Percentiles rank a stretch among this genome's conserved stretches.
Evolutionary conservation across 2,888 invertebrate species (phyloP).

Genomic region (Kuschelorhynchus macadamiae): DNA sequence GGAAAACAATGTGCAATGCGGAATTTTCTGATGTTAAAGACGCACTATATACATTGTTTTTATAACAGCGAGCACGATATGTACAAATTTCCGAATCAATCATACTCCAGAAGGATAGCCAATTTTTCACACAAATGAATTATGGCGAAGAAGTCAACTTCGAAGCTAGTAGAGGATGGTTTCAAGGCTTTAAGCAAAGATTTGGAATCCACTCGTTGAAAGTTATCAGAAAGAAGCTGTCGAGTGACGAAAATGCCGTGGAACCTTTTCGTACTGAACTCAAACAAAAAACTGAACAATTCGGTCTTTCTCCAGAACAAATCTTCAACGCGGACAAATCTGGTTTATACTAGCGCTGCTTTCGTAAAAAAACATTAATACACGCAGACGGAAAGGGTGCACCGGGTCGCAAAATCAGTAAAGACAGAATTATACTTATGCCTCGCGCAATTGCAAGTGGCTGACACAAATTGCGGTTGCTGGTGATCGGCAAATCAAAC

Average conservation of each 20-base stretch:
- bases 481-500: conserved; percentile 39
- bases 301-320: conserved; percentile 32
- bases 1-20: conserved; percentile 9
- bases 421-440: conserved; percentile 43
- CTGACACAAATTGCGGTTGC: conserved; percentile 37
- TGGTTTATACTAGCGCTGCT: conserved; percentile 35
- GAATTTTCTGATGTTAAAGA: conserved; percentile 23
- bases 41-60: conserved; percentile 10
- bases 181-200: conserved; percentile 47
- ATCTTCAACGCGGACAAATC: conserved; percentile 42
- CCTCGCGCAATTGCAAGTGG: conserved; percentile 36
- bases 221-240: conserved; percentile 49
- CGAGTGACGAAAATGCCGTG: conserved; percentile 42
- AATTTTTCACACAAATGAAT: conserved; percentile 26
- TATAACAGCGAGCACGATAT: background rate
- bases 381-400: conserved; percentile 33
- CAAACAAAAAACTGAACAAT: conserved; percentile 42
- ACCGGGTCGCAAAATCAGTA: conserved; percentile 38
- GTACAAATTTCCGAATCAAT: conserved; percentile 16
- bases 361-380: conserved; percentile 26
- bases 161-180: conserved; percentile 48
- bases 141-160: conserved; percentile 34
- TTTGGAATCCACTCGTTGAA: conserved; percentile 46
- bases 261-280: conserved; percentile 55
- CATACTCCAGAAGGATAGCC: too few relatives aligned